These are phyloP conservation scores for Melieria crassipennis DNA, from an alignment of 2,888 invertebrate genomes.

Conservation along the genomic window DNA sequence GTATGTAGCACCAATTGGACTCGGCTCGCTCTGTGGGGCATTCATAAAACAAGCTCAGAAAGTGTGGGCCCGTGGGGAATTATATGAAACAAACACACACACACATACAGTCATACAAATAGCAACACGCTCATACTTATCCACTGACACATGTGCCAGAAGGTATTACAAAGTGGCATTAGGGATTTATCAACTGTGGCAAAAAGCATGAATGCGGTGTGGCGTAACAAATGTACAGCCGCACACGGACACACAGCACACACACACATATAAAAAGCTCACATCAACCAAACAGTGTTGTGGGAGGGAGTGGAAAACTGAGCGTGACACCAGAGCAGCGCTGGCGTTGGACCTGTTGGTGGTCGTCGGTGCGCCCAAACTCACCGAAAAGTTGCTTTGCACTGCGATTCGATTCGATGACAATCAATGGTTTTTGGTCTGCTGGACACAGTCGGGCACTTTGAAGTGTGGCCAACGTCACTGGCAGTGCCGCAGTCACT, in stretches of 20 bases:
- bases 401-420: slow-evolving; percentile 54
- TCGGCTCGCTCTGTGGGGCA: not conserved
- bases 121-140: not conserved
- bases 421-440: slow-evolving; percentile 65
- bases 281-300: too few species aligned
- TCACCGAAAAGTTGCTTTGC: slow-evolving; percentile 1
- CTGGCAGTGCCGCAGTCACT: not conserved
- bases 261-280: not conserved
- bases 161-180: slow-evolving; percentile 31
- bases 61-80: not conserved
- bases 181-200: slow-evolving; percentile 29
- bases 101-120: not conserved
- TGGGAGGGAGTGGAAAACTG: too few species aligned
- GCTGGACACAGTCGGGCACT: slow-evolving; percentile 48
- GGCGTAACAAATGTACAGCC: slow-evolving; percentile 32
- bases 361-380: not conserved
- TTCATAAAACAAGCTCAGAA: not conserved
- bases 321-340: too few species aligned
- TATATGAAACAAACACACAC: slow-evolving; percentile 9
- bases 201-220: slow-evolving; percentile 33
- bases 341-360: too few species aligned
- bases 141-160: not conserved
- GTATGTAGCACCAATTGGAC: too few species aligned
- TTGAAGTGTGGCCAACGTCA: slow-evolving; percentile 15
- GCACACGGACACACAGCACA: slow-evolving; percentile 2